A percentile compares a stretch with the other conserved stretches of the same genome.
Conservation (phyloP, 2,888 invertebrate species). For the Cataglyphis albicans region DNA sequence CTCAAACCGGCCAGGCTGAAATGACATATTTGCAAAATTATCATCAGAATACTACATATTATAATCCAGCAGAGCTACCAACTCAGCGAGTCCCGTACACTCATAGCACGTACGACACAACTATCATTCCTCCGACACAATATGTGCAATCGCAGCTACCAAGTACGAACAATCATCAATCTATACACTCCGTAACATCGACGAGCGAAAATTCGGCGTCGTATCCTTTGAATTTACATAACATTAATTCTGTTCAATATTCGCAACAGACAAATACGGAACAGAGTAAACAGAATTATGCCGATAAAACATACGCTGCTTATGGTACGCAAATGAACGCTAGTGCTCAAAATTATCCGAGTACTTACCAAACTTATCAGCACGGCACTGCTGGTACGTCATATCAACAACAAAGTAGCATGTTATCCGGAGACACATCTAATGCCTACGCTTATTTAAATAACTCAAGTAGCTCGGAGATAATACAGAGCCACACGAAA, state of each 20-base stretch:
- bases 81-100: slow-evolving; percentile 52
- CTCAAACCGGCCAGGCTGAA: slow-evolving; percentile 58
- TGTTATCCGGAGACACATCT: slow-evolving; percentile 74
- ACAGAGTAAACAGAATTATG: slow-evolving; percentile 67
- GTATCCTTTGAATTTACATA: slow-evolving; percentile 59
- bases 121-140: slow-evolving; percentile 49
- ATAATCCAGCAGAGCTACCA: slow-evolving; percentile 57
- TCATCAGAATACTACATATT: slow-evolving; percentile 49
- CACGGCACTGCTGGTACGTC: slow-evolving; percentile 74
- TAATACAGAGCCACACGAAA: slow-evolving; percentile 83
- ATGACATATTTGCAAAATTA: slow-evolving; percentile 58
- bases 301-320: slow-evolving; percentile 55
- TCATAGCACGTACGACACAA: slow-evolving; percentile 38
- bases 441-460: slow-evolving; percentile 60
- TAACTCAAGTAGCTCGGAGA: slow-evolving; percentile 71
- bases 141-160: slow-evolving; percentile 72
- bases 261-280: slow-evolving; percentile 59
- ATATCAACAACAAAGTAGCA: slow-evolving; percentile 80
- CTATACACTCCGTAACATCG: slow-evolving; percentile 52
- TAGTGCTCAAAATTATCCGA: slow-evolving; percentile 70
- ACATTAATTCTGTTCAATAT: slow-evolving; percentile 59
- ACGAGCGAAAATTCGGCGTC: slow-evolving; percentile 51
- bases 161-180: slow-evolving; percentile 40
- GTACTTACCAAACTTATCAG: slow-evolving; percentile 75
- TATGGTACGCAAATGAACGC: slow-evolving; percentile 64